These are phyloP conservation scores for Stegophylla sp. DNA, from an alignment of 2,888 invertebrate genomes.

Conservation along the genomic window DNA sequence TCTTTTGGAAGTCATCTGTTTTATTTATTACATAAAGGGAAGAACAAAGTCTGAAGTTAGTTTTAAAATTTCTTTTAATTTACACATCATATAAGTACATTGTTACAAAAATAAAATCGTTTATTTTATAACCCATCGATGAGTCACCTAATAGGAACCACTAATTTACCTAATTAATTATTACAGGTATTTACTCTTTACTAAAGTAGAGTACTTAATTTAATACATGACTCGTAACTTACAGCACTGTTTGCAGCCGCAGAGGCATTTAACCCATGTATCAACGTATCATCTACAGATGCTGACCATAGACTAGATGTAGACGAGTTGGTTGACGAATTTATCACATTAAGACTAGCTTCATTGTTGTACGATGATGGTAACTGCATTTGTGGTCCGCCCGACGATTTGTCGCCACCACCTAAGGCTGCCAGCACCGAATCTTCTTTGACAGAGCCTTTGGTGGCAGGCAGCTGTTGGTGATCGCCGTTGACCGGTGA, in stretches of 20 bases:
- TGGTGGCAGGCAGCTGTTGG: slow-evolving; percentile 37
- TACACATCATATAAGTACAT: no score
- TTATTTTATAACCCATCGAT: no score
- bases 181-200: no score
- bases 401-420: slow-evolving; percentile 38
- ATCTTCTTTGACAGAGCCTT: slow-evolving; percentile 44
- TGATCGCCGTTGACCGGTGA: slow-evolving; percentile 58
- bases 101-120: no score
- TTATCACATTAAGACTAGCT: slow-evolving; percentile 64
- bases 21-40: no score
- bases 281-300: slow-evolving; percentile 63
- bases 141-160: no score
- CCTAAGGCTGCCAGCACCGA: slow-evolving; percentile 39
- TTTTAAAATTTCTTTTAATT: no score
- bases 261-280: slow-evolving; percentile 63
- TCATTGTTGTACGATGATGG: slow-evolving; percentile 63
- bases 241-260: slow-evolving; percentile 63
- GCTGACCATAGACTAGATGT: slow-evolving; percentile 63
- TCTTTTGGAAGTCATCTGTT: no score
- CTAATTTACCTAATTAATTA: no score
- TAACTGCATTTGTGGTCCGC: slow-evolving; percentile 63
- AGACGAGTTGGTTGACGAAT: slow-evolving; percentile 63
- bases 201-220: no score
- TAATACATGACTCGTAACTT: slow-evolving; percentile 53
- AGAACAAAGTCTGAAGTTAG: no score